Percentiles rank a stretch among this genome's conserved stretches.
Conservation (phyloP, 2,797 vertebrate genomes). For the Graptemys geographica region DNA sequence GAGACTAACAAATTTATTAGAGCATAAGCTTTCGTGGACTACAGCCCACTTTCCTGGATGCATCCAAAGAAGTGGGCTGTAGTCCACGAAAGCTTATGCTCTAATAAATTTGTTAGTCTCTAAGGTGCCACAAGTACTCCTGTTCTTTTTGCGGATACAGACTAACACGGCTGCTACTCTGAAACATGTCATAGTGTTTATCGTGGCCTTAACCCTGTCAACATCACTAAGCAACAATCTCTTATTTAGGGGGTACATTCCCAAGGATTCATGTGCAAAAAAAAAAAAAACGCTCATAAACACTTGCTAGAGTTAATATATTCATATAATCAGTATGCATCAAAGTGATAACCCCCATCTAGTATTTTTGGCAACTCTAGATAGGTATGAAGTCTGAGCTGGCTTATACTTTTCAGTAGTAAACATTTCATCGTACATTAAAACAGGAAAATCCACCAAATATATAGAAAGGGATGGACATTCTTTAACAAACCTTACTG, state of each 20-base stretch:
- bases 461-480: neutral
- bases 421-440: neutral
- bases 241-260: neutral
- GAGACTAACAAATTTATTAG: too few relatives aligned
- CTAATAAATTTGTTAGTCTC: too few relatives aligned
- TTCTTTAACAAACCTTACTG: neutral
- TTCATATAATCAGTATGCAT: accelerated
- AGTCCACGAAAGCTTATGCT: too few relatives aligned
- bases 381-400: neutral
- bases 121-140: too few relatives aligned
- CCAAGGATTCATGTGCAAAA: neutral
- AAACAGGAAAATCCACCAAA: neutral
- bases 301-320: accelerated
- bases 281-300: neutral
- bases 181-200: neutral
- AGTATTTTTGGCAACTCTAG: neutral
- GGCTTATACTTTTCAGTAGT: accelerated
- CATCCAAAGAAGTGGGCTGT: too few relatives aligned
- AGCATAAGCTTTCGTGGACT: too few relatives aligned
- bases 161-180: too few relatives aligned
- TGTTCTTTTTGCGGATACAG: too few relatives aligned
- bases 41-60: too few relatives aligned
- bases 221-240: neutral
- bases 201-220: accelerated
- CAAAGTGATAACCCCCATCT: neutral